These are phyloP conservation scores for Raja brachyura DNA, from an alignment of 2,113 vertebrate genomes.

Conservation along the genomic window DNA sequence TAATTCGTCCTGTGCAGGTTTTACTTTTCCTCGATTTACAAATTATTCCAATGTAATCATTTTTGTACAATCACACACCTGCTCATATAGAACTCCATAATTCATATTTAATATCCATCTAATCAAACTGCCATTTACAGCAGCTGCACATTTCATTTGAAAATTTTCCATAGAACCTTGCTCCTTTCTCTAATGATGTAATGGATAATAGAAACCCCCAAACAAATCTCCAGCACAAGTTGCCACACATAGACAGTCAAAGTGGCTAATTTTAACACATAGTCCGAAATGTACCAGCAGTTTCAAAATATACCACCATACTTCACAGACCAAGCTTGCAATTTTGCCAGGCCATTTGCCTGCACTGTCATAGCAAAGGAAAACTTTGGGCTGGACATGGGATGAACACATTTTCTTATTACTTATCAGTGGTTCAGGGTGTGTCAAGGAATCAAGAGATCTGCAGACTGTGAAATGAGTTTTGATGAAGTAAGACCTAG, in stretches of 20 bases:
- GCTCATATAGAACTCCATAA: background rate
- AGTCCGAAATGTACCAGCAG: too few species aligned
- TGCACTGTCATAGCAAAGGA: too few species aligned
- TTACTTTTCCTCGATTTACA: background rate
- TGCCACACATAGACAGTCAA: background rate
- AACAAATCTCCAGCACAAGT: background rate
- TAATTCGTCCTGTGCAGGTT: background rate
- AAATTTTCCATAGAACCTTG: background rate
- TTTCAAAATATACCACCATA: too few species aligned
- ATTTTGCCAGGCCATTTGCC: too few species aligned
- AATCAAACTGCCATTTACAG: background rate
- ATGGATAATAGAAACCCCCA: background rate
- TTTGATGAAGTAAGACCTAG: too few species aligned
- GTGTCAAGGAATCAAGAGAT: too few species aligned
- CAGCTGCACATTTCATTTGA: background rate
- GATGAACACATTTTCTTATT: too few species aligned
- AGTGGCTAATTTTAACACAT: background rate
- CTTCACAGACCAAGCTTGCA: too few species aligned
- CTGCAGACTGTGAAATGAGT: too few species aligned
- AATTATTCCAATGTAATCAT: background rate
- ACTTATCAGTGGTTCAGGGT: too few species aligned
- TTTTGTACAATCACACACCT: background rate
- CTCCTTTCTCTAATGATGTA: background rate
- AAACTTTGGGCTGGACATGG: too few species aligned
- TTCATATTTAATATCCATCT: background rate